Base-by-base conservation (phyloP, 2,888 invertebrate species). In the Helobdella robusta region DNA sequence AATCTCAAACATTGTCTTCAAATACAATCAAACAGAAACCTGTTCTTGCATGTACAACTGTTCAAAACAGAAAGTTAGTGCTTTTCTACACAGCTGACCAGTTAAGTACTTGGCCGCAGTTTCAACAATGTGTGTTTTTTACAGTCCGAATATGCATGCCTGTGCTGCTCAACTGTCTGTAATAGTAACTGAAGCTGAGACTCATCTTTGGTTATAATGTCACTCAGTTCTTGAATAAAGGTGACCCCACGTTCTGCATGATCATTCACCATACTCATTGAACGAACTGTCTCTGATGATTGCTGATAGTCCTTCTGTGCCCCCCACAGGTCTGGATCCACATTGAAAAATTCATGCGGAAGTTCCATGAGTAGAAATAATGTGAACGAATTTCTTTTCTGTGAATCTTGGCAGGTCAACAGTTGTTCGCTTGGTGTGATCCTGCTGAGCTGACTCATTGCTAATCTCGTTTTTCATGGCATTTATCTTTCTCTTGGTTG, bases 201-300 rank as follows among this genome's bases (percentile, higher is more conserved):
- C 23, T 61, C 59, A 35, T 68, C 62, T 15, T 63, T 32, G 23
- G 64, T 64, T 5, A 64, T 40, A 8, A 64, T 18, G 25, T 54
- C 64, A 54, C 64, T 64, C 30, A 52, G 35, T 28, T 64, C 64
- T n/a, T 64, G 64, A n/a, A 64, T 20, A n/a, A 64, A 36, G 30
- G 64, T 54, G 3, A 64, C 34, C n/a, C 54, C 34, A n/a, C 54
- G n/a, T 34, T 50, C 64, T 6, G 64, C 54, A 50, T 64, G 52
- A 15, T 64, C 52, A 32, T 64, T 64, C 15, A 64, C 64, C 20
- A 64, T 54, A 34, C 30, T 64, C 2, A 64, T 25, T 4, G 40
- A 23, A 23, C 54, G 25, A 23, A 64, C 30, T 35, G 48, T 1
- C 34, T 44, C 56, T 28, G 56, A 25, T 25, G 30, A 46, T 15